Percentiles rank a stretch among this genome's conserved stretches.
Evolutionary conservation across 2,888 invertebrate genomes (phyloP).

Genomic region (Agrypnus murinus): DNA sequence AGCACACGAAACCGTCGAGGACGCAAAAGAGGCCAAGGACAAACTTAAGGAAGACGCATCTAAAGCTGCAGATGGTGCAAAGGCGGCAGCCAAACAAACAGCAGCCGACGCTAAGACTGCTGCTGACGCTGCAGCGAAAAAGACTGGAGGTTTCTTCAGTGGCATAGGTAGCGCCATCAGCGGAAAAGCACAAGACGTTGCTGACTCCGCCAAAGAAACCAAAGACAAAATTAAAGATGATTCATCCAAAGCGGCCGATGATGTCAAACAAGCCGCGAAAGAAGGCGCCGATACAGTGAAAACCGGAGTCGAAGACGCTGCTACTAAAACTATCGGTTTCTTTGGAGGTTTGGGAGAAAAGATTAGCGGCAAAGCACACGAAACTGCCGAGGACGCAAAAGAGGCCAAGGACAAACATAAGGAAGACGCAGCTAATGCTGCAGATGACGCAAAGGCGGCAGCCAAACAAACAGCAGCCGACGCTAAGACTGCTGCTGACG

Average conservation of each 20-base stretch:
- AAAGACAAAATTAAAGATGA: no score
- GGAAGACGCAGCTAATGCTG: conserved; percentile 34
- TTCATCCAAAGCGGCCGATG: no score
- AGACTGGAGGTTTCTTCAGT: conserved; percentile 52
- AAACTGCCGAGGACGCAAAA: conserved; percentile 34
- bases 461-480: conserved; percentile 20
- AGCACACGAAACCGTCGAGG: conserved; percentile 32
- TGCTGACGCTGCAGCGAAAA: conserved; percentile 19
- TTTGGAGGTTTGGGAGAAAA: conserved; percentile 49
- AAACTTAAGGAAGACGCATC: conserved; percentile 27
- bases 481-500: conserved; percentile 32
- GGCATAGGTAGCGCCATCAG: conserved; percentile 30
- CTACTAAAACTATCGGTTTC: conserved; percentile 49
- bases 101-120: conserved; percentile 16
- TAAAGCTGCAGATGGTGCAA: background rate
- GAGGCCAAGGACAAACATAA: conserved; percentile 42
- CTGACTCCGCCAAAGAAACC: conserved; percentile 34
- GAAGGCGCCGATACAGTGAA: no score
- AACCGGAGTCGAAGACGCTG: conserved; percentile 27
- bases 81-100: conserved; percentile 23
- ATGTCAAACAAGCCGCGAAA: no score
- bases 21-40: conserved; percentile 30
- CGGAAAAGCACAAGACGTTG: conserved; percentile 36
- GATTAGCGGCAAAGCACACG: conserved; percentile 25
- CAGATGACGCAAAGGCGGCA: conserved; percentile 32